These are phyloP conservation scores for Penaeus japonicus DNA, from an alignment of 1,140 invertebrate species.

Conservation along the genomic window DNA sequence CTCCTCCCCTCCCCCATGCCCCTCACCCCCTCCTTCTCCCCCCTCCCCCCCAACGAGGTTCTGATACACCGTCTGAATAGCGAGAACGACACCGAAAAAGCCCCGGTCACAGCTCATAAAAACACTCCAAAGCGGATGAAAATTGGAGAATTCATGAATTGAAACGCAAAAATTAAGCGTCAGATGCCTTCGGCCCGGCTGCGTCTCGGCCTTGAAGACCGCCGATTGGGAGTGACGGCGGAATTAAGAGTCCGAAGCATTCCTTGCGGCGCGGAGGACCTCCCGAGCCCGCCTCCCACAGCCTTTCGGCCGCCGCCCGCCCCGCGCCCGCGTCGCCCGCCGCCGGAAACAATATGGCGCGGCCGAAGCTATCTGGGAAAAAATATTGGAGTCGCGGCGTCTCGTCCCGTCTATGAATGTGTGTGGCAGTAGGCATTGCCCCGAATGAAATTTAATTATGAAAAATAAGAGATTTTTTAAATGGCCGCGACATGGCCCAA, in stretches of 20 bases:
- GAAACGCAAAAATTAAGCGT: conserved; percentile 53
- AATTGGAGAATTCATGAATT: conserved; percentile 53
- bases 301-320: background rate
- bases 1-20: background rate
- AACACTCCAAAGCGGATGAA: conserved; percentile 38
- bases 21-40: background rate
- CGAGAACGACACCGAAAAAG: conserved; percentile 15
- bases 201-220: conserved; percentile 22
- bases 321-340: background rate
- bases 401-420: conserved; percentile 39
- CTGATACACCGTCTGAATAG: conserved; percentile 3
- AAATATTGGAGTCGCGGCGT: background rate
- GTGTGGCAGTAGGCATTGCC: conserved; percentile 49
- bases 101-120: conserved; percentile 50
- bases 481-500: conserved; percentile 38
- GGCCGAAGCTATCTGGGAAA: conserved; percentile 9
- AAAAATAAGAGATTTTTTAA: conserved; percentile 54
- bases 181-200: conserved; percentile 41
- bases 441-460: conserved; percentile 53
- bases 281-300: background rate
- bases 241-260: conserved; percentile 41
- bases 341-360: background rate
- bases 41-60: background rate
- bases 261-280: background rate
- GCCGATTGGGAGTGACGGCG: conserved; percentile 41